Conservation (phyloP, 2,797 vertebrate genomes). For the Nannoperca obscura region DNA sequence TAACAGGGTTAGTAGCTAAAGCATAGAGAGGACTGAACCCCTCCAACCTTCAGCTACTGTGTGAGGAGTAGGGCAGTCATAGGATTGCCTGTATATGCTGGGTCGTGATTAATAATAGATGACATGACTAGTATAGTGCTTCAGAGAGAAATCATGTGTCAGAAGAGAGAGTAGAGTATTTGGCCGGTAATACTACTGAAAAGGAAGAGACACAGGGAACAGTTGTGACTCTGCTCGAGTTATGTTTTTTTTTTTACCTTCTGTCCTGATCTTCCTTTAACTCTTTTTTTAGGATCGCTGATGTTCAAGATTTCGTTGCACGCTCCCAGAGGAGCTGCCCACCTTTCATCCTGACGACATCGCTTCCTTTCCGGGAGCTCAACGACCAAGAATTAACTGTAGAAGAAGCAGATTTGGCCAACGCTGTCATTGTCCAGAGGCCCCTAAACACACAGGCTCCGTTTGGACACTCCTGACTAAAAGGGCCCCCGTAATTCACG, state of each 20-base stretch:
- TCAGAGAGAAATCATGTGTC: constrained; percentile 48
- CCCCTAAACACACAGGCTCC: constrained; percentile 83
- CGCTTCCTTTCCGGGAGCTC: constrained; percentile 88
- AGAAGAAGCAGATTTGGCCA: constrained; percentile 90
- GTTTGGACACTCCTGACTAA: constrained; percentile 83
- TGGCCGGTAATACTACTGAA: constrained; percentile 8
- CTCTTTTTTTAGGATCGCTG: constrained; percentile 85
- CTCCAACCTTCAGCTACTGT: constrained; percentile 58
- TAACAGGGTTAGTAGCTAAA: constrained; percentile 77
- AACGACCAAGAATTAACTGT: constrained; percentile 87
- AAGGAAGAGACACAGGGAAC: neutral
- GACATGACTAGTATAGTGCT: constrained; percentile 47
- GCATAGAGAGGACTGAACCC: constrained; percentile 61
- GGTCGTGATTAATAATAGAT: constrained; percentile 71
- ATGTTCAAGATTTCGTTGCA: constrained; percentile 91
- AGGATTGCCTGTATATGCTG: constrained; percentile 38
- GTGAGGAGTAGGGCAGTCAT: constrained; percentile 45
- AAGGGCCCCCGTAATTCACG: neutral
- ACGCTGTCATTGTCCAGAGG: constrained; percentile 94
- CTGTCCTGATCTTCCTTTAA: neutral
- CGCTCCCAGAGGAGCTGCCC: constrained; percentile 87
- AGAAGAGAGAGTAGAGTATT: constrained; percentile 33
- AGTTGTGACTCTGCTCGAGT: neutral
- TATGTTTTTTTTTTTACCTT: neutral
- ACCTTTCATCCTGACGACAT: constrained; percentile 91